Evolutionary conservation across 2,888 invertebrate species (phyloP).

Genomic region (Heliconius aoede): DNA sequence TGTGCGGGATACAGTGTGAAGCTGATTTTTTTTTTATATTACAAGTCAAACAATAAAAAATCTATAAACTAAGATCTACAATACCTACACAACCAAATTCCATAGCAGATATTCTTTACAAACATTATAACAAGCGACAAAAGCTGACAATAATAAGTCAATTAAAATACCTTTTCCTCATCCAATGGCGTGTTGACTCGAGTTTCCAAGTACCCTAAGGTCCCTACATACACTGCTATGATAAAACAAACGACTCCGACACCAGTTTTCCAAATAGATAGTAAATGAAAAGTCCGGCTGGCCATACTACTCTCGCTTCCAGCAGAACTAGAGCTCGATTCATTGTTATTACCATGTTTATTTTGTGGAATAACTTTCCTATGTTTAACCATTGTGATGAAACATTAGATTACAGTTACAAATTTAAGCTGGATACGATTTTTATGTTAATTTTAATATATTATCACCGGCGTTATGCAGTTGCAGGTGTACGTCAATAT

Average conservation of each 20-base stretch:
- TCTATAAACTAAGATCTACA: background rate
- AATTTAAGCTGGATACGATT: background rate
- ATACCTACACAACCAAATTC: background rate
- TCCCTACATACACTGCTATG: slow-evolving; percentile 89
- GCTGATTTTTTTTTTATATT: too few species aligned
- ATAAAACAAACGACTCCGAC: slow-evolving; percentile 85
- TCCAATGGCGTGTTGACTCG: slow-evolving; percentile 93
- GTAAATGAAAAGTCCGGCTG: slow-evolving; percentile 56
- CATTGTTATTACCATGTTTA: slow-evolving; percentile 59
- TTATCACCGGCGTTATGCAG: background rate
- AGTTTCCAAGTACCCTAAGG: slow-evolving; percentile 93
- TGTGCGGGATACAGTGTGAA: too few species aligned
- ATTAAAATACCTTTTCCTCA: slow-evolving; percentile 86
- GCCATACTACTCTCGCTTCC: slow-evolving; percentile 57
- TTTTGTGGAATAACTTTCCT: slow-evolving; percentile 62
- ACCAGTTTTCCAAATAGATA: slow-evolving; percentile 84
- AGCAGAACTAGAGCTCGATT: slow-evolving; percentile 66
- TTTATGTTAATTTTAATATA: slow-evolving; percentile 12
- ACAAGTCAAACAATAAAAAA: too few species aligned
- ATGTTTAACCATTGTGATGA: slow-evolving; percentile 64
- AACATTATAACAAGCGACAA: slow-evolving; percentile 15
- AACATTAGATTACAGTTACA: slow-evolving; percentile 29
- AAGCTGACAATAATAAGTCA: background rate
- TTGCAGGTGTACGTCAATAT: slow-evolving; percentile 20
- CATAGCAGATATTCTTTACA: background rate